phyloP scores from a whole-genome alignment of 2,113 vertebrate species.

The Lepus americanus region DNA sequence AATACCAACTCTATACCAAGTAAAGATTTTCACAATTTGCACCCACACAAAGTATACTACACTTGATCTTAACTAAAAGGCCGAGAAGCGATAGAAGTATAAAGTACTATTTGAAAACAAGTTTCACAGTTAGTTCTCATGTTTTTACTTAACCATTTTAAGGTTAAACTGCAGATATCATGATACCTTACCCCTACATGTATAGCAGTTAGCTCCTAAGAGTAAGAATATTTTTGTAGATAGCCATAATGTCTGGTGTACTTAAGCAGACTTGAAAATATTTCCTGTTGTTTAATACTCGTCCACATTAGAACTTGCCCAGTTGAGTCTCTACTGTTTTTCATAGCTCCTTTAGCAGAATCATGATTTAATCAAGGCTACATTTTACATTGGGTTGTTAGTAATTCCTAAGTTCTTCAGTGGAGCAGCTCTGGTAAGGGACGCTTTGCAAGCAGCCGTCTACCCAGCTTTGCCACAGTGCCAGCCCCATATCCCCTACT shows the following conservation, averaged over 20 bases:
- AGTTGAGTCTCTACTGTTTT: background rate
- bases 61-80: too few relatives aligned
- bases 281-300: background rate
- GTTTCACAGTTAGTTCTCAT: too few relatives aligned
- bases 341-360: background rate
- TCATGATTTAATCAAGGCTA: constrained; percentile 31
- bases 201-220: background rate
- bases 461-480: too few relatives aligned
- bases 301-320: background rate
- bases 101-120: too few relatives aligned
- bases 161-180: background rate
- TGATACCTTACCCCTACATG: background rate
- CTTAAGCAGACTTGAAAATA: background rate
- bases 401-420: constrained; percentile 16
- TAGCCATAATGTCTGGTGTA: background rate
- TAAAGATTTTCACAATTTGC: too few relatives aligned
- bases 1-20: too few relatives aligned
- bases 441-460: too few relatives aligned
- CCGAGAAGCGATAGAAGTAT: too few relatives aligned
- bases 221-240: background rate
- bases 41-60: too few relatives aligned
- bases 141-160: constrained; percentile 35
- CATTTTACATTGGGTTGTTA: background rate
- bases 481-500: too few relatives aligned
- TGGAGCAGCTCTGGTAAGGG: too few relatives aligned